These are phyloP conservation scores for Pangasius macronema DNA, from an alignment of 2,797 vertebrate species.

Conservation along the genomic window DNA sequence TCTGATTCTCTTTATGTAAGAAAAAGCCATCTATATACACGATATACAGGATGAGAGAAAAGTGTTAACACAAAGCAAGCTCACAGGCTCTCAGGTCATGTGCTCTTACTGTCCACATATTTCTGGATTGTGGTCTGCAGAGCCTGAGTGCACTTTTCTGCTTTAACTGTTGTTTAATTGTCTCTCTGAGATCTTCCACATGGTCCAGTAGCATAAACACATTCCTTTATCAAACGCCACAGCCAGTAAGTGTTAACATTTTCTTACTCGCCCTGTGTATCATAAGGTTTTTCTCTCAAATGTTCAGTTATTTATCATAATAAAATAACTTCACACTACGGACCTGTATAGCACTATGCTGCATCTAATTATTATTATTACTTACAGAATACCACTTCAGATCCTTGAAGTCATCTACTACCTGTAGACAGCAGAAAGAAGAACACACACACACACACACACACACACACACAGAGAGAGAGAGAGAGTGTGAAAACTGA, in stretches of 20 bases:
- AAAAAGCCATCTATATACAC: no score
- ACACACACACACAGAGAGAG: no score
- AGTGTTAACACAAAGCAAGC: background rate
- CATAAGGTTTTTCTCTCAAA: background rate
- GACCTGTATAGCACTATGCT: background rate
- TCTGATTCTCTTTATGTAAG: background rate
- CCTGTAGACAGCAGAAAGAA: background rate
- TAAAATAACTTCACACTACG: background rate
- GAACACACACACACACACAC: no score
- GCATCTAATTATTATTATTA: background rate
- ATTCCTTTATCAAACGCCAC: background rate
- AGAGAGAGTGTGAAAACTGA: background rate
- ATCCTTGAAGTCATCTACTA: background rate
- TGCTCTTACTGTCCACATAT: background rate
- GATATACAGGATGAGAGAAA: background rate
- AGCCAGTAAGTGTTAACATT: background rate
- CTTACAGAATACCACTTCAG: slow-evolving; percentile 1
- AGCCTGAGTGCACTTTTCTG: background rate
- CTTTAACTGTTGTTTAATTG: background rate
- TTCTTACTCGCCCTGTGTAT: background rate
- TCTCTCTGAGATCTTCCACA: background rate
- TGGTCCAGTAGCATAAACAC: no score
- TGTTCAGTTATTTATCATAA: background rate
- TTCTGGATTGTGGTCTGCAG: background rate
- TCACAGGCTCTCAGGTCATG: background rate